These are phyloP conservation scores for Trematocara nigrifrons DNA, from an alignment of 2,113 vertebrate genomes.

Conservation along the genomic window DNA sequence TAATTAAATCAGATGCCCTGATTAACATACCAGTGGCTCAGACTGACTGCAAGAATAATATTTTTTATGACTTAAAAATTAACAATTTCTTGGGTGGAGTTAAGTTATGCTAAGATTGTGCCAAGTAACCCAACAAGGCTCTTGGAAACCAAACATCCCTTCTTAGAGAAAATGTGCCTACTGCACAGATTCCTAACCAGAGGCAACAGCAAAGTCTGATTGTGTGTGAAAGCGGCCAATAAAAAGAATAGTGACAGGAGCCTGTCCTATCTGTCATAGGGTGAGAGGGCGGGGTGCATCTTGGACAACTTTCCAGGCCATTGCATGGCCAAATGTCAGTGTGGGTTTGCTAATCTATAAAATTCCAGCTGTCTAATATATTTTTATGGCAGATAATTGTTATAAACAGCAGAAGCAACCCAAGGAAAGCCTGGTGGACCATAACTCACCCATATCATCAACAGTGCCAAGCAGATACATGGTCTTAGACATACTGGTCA, in stretches of 20 bases:
- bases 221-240: neutral
- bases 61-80: neutral
- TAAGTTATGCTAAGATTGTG: neutral
- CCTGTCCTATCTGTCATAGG: neutral
- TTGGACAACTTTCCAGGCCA: neutral
- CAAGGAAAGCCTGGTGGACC: neutral
- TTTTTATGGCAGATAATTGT: neutral
- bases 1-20: neutral
- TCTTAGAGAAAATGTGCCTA: neutral
- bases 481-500: slow-evolving; percentile 49
- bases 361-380: neutral
- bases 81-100: neutral
- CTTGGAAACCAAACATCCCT: neutral
- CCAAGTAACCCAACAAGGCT: neutral
- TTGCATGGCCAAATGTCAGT: neutral
- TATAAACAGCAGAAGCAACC: neutral
- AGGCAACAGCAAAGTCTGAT: neutral
- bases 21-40: neutral
- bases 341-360: neutral
- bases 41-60: neutral
- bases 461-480: slow-evolving; percentile 69
- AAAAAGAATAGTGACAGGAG: neutral
- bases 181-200: neutral
- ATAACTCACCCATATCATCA: slow-evolving; percentile 83
- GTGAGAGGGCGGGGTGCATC: neutral